A percentile compares a stretch with the other conserved stretches of the same genome.
Evolutionary conservation across 2,888 invertebrate genomes (phyloP).

Genomic region (Tipula lateralis): DNA sequence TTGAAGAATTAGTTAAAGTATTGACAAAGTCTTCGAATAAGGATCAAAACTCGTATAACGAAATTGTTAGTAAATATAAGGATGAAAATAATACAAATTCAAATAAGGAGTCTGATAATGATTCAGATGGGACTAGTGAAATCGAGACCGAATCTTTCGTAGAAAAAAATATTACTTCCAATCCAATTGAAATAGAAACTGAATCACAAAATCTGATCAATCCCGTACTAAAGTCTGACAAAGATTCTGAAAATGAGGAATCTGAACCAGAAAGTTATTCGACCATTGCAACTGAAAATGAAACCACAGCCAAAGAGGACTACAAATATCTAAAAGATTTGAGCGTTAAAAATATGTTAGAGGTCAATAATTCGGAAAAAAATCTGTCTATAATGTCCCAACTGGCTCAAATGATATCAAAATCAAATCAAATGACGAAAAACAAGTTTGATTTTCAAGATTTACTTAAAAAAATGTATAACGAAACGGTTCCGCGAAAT

Average conservation of each 20-base stretch:
- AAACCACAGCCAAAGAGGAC: neutral
- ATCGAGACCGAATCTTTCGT: neutral
- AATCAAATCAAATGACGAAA: conserved; percentile 52
- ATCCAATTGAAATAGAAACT: neutral
- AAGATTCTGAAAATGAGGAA: conserved; percentile 28
- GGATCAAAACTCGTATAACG: neutral
- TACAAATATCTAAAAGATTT: conserved; percentile 34
- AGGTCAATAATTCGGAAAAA: neutral
- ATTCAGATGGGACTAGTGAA: neutral
- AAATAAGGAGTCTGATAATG: neutral
- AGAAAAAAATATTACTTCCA: neutral
- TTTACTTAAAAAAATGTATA: conserved; percentile 63
- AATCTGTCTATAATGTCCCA: conserved; percentile 51
- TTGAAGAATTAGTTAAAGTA: conserved; percentile 26
- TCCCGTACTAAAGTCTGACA: conserved; percentile 20
- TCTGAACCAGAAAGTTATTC: conserved; percentile 29
- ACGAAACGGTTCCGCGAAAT: conserved; percentile 59
- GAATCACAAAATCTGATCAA: neutral
- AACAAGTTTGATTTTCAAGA: conserved; percentile 64
- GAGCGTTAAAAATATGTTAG: conserved; percentile 33
- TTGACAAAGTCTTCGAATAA: neutral
- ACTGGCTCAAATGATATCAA: conserved; percentile 56
- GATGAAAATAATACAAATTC: neutral
- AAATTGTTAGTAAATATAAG: neutral
- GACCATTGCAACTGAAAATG: neutral